phyloP scores from a whole-genome alignment of 2,797 vertebrate species.

The Muraenolepis orangiensis region DNA sequence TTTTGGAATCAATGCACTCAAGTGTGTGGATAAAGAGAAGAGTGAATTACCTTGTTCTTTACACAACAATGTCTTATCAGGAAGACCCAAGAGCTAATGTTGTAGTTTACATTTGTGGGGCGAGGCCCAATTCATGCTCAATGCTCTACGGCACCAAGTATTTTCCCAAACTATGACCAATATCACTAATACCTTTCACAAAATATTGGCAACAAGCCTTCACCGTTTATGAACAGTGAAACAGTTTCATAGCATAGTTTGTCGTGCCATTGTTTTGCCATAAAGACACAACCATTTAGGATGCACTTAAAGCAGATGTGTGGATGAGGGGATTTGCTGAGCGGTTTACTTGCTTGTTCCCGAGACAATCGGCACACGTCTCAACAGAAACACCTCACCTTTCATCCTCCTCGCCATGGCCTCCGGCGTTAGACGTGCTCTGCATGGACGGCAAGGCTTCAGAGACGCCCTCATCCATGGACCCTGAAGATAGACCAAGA shows the following conservation, averaged over 20 bases:
- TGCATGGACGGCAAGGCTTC: conserved; percentile 89
- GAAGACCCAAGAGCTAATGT: no score
- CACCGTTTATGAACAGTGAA: no score
- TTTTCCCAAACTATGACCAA: no score
- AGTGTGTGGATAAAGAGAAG: no score
- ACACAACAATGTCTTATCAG: no score
- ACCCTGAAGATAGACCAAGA: conserved; percentile 71
- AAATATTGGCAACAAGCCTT: no score
- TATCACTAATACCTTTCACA: not conserved
- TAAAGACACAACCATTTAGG: conserved; percentile 9
- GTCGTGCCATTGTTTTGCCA: conserved; percentile 12
- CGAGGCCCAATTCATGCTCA: no score
- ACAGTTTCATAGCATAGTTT: conserved; percentile 6
- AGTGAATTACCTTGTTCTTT: no score
- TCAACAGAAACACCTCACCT: conserved; percentile 56
- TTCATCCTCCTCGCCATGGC: conserved; percentile 87
- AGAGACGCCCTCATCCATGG: conserved; percentile 88
- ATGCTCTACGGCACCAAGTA: no score
- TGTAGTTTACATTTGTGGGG: no score
- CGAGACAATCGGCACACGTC: conserved; percentile 27
- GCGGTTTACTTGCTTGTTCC: conserved; percentile 5
- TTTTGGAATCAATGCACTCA: no score
- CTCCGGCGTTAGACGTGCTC: conserved; percentile 78
- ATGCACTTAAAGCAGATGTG: conserved; percentile 24
- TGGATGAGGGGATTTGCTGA: conserved; percentile 20